Conservation (phyloP, 2,888 invertebrate genomes). For the Clusia tigrina region DNA sequence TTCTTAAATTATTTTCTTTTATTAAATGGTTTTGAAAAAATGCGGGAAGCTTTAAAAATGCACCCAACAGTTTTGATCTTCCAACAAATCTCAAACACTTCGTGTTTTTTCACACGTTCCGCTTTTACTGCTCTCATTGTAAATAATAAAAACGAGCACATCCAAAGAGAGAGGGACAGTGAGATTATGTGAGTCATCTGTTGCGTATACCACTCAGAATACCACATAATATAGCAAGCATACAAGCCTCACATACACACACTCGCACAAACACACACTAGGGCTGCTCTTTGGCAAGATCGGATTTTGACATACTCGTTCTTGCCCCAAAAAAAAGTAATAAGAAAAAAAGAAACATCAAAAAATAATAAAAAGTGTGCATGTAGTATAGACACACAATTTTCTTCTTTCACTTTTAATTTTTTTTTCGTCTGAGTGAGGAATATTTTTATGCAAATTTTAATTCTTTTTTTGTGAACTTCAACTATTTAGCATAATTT, state of each 20-base stretch:
- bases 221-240: background rate
- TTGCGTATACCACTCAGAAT: background rate
- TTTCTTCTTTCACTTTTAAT: conserved; percentile 7
- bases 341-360: no score
- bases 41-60: conserved; percentile 3
- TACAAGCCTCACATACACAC: background rate
- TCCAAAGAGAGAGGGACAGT: background rate
- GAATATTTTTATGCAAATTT: background rate
- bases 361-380: no score
- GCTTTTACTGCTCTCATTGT: background rate
- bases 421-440: background rate
- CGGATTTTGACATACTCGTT: conserved; percentile 2
- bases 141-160: background rate
- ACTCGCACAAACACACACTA: background rate
- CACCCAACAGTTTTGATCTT: background rate
- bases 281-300: background rate
- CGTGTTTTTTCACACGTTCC: background rate
- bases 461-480: background rate
- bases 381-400: conserved; percentile 8
- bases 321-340: no score
- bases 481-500: background rate
- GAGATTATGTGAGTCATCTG: background rate
- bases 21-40: no score
- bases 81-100: background rate
- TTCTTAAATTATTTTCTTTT: no score